Conservation (phyloP, 1,140 invertebrate species). For the Stegodyphus mimosarum region DNA sequence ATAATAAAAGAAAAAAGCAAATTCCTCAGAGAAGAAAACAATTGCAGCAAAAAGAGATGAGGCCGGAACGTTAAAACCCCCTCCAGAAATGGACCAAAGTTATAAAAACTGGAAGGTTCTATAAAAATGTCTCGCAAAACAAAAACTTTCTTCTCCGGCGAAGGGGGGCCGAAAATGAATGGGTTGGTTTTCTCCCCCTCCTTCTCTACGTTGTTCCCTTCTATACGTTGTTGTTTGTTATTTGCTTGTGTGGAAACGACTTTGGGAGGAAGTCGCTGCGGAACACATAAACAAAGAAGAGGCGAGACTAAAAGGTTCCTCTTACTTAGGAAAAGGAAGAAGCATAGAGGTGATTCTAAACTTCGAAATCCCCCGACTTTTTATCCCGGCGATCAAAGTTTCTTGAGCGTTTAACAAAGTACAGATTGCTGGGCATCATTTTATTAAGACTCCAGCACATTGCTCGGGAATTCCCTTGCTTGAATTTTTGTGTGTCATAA, state of each 20-base stretch:
- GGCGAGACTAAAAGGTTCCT: slow-evolving; percentile 36
- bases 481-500: no score
- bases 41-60: slow-evolving; percentile 50
- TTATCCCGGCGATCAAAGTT: background rate
- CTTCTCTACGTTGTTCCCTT: background rate
- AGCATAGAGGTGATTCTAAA: background rate
- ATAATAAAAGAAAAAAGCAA: slow-evolving; percentile 16
- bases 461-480: no score
- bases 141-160: slow-evolving; percentile 36
- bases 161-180: slow-evolving; percentile 40
- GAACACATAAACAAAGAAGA: slow-evolving; percentile 42
- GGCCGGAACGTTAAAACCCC: slow-evolving; percentile 42
- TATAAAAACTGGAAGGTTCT: slow-evolving; percentile 59
- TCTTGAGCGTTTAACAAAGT: no score
- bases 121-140: slow-evolving; percentile 58
- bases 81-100: slow-evolving; percentile 55
- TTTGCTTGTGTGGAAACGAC: slow-evolving; percentile 35
- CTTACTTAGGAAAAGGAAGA: slow-evolving; percentile 6
- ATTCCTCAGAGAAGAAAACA: slow-evolving; percentile 46
- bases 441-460: no score
- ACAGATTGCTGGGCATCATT: no score
- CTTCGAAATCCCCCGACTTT: slow-evolving; percentile 6
- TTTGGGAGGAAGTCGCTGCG: slow-evolving; percentile 12
- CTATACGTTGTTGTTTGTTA: slow-evolving; percentile 38
- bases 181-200: slow-evolving; percentile 27